A percentile compares a stretch with the other conserved stretches of the same genome.
Evolutionary conservation across 2,797 vertebrate species (phyloP).

Genomic region (Muraenolepis orangiensis): DNA sequence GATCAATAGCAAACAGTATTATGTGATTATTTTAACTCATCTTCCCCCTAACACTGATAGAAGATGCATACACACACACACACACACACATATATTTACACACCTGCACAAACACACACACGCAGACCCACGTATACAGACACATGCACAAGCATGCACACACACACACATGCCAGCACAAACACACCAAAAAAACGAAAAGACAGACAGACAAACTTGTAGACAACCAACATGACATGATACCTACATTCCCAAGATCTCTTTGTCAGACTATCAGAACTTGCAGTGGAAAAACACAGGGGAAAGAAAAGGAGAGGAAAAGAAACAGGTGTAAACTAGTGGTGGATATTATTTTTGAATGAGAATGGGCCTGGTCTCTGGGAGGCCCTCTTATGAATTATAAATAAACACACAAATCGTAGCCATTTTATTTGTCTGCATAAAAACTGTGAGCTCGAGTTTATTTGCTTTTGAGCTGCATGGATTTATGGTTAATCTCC

Average conservation of each 20-base stretch:
- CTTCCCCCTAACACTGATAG: neutral
- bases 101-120: neutral
- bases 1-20: conserved; percentile 14
- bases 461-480: conserved; percentile 26
- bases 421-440: conserved; percentile 17
- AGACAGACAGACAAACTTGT: neutral
- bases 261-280: neutral
- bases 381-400: conserved; percentile 34
- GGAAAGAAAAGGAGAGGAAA: conserved; percentile 9
- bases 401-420: conserved; percentile 30
- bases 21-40: too few relatives aligned
- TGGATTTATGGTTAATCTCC: conserved; percentile 21
- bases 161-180: neutral
- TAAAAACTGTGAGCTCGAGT: conserved; percentile 20
- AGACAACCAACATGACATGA: conserved; percentile 26
- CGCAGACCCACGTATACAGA: neutral
- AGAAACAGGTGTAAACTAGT: conserved; percentile 32
- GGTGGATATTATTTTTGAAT: conserved; percentile 43
- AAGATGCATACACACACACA: neutral
- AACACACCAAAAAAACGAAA: neutral
- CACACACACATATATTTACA: neutral
- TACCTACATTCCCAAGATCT: conserved; percentile 11
- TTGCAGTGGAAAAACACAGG: conserved; percentile 19
- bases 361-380: conserved; percentile 21
- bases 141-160: neutral